A percentile compares a stretch with the other conserved stretches of the same genome.
phyloP scores from a whole-genome alignment of 2,888 invertebrate genomes.

The Margaritifera margaritifera region DNA sequence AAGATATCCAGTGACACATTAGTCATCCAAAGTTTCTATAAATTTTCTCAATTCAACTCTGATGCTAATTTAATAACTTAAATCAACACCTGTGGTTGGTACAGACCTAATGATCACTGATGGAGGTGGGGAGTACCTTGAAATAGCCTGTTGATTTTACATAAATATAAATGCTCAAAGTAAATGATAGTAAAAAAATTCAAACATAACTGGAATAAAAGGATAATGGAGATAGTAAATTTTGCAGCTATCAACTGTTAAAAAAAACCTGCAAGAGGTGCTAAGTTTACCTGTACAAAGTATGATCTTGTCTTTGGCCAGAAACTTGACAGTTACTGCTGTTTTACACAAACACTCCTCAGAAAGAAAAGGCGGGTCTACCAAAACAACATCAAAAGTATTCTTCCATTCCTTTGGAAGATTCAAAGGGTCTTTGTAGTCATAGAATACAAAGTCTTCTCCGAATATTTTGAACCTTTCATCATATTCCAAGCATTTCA shows the following conservation, averaged over 20 bases:
- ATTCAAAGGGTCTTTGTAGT: slow-evolving; percentile 86
- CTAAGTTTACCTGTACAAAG: slow-evolving; percentile 83
- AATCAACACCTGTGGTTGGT: too few species aligned
- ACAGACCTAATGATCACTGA: too few species aligned
- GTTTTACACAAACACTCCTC: slow-evolving; percentile 92
- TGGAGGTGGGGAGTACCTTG: too few species aligned
- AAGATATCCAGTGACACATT: too few species aligned
- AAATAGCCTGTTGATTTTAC: too few species aligned
- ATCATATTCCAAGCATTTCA: slow-evolving; percentile 84
- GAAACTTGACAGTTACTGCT: slow-evolving; percentile 82
- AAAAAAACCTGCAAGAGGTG: background rate
- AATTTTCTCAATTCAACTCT: too few species aligned
- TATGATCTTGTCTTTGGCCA: slow-evolving; percentile 84
- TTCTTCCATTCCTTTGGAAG: slow-evolving; percentile 77
- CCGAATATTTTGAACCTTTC: slow-evolving; percentile 85
- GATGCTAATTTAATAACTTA: too few species aligned
- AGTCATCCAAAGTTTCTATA: too few species aligned
- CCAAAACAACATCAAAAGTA: slow-evolving; percentile 87
- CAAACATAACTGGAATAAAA: too few species aligned
- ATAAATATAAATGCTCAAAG: too few species aligned
- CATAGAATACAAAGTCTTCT: slow-evolving; percentile 87
- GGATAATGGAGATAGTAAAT: too few species aligned
- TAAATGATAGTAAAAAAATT: too few species aligned
- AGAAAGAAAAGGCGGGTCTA: slow-evolving; percentile 95
- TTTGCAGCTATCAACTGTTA: background rate